Evolutionary conservation across 2,113 vertebrate genomes (phyloP), one percentile per base, ranked within the genome.

Genomic region (Burhinus bistriatus): DNA sequence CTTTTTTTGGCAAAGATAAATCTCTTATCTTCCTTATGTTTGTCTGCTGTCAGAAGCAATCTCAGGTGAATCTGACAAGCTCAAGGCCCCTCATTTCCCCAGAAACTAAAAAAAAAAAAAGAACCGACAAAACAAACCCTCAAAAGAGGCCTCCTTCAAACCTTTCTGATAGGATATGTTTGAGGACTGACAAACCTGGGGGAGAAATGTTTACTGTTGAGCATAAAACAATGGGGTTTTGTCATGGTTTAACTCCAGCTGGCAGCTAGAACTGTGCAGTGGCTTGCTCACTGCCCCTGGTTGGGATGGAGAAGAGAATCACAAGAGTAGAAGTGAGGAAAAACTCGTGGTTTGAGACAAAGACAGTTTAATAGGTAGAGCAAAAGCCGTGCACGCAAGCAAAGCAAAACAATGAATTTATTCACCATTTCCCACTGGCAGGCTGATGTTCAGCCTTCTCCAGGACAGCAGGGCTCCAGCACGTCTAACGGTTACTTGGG

Each of bases 11-110:
- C n/a, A 66, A 55, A 95, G 72, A 81, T 73, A 78, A 95, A 68
- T 92, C 45, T 89, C n/a, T 87, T 69, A 51, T 69, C 85, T 62
- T 92, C 36, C 15, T 87, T 71, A 49, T 29, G 34, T 75, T 89
- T 94, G 19, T 62, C n/a, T 87, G 55, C 77, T 96, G 59, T 91
- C 83, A 91, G 61, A 87, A 84, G 44, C 32, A 94, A 82, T 82
- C 38, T 89, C 57, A 78, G 42, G 44, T 59, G 83, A 78, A 94
- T 87, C 83, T 84, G 69, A 87, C 83, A 89, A 91, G 40, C 61
- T 78, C 59, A 58, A 71, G 51, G 29, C 20, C 59, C 15, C 32
- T 71, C 15, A 30, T 79, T 94, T 93, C 69, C 40, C 18, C 47
- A 51, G 55, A 80, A 75, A 54, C 9, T 30, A 57, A 8, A 4